A percentile compares a stretch with the other conserved stretches of the same genome.
Evolutionary conservation across 2,113 vertebrate genomes (phyloP).

Genomic region (rat (Rattus norvegicus)): GRCr8 NC_086026.1:103610501-103611000

Average conservation of each 20-base stretch:
- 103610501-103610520: too few species aligned
- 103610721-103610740: neutral
- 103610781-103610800: neutral
- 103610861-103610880: neutral
- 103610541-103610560: neutral
- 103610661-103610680: accelerated
- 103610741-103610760: neutral
- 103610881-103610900: neutral
- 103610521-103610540: neutral
- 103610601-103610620: neutral
- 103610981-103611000: too few species aligned
- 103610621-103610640: neutral
- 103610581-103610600: neutral
- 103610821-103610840: neutral
- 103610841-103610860: neutral
- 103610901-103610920: neutral
- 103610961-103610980: neutral
- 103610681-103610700: neutral
- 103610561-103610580: neutral
- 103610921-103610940: neutral
- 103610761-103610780: neutral
- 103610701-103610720: neutral
- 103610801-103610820: neutral
- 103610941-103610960: neutral
- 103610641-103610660: neutral